Conservation (phyloP, 2,888 invertebrate species). For the Machimus atricapillus region DNA sequence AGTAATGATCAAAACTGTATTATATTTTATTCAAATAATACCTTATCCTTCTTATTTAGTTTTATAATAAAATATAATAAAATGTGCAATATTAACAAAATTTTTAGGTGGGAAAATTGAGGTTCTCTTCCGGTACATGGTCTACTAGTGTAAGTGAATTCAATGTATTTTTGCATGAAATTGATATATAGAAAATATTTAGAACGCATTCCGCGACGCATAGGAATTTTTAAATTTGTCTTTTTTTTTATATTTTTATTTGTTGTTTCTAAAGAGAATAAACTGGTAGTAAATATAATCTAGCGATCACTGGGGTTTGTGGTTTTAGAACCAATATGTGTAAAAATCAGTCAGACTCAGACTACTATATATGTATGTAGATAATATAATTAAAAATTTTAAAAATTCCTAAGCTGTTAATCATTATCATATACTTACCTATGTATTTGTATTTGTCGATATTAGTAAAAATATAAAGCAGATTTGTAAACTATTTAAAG, state of each 20-base stretch:
- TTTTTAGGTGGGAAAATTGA: neutral
- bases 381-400: neutral
- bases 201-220: neutral
- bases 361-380: too few species aligned
- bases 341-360: too few species aligned
- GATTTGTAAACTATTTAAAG: neutral
- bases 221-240: neutral
- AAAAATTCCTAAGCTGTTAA: neutral
- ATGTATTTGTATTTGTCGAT: neutral
- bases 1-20: neutral
- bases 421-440: neutral
- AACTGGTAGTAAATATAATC: too few species aligned
- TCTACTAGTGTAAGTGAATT: neutral
- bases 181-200: neutral
- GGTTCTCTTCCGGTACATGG: neutral
- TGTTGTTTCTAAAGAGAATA: too few species aligned
- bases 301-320: too few species aligned
- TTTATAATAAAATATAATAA: neutral
- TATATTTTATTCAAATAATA: neutral
- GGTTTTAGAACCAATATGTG: too few species aligned
- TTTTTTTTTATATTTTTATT: neutral
- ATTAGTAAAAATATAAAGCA: neutral
- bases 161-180: neutral
- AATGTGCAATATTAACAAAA: neutral
- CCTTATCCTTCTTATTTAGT: neutral